Evolutionary conservation across 2,888 invertebrate species (phyloP), one percentile per base, ranked within the genome.

Genomic region (Andrena camellia): DNA sequence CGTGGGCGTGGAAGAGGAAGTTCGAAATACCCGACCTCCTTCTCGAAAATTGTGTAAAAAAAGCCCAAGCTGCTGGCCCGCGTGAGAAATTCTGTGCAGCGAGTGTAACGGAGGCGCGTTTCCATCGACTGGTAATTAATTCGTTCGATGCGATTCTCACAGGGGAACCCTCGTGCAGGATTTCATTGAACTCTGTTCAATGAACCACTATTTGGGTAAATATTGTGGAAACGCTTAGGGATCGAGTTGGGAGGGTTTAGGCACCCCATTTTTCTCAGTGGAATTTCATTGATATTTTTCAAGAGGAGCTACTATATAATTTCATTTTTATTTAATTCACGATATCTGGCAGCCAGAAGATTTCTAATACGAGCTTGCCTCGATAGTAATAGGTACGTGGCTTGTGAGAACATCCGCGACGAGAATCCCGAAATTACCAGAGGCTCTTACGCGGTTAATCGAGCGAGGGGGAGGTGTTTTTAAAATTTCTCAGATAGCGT

Each of bases 1-100:
- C 75, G 86, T 84, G 86, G 84, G 78, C 81, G 87, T 74, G 74
- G 59, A 72, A 48, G 54, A 75, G 77, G 74, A 84, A 86, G 72
- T 77, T 74, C 68, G 42, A 63, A 66, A 70, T 69, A 72, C 81
- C 70, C 69, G 74, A 85, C 69, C 75, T 85, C 60, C 50, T 81
- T 85, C 54, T 71, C 68, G 59, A 69, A 77, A 78, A 75, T 78
- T 72, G 64, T 50, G 70, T 54, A 82, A 75, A 75, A 75, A 69
- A 48, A 59, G 42, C 17, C 42, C 42, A 17, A 42, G 33, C 17
- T n/a, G 35, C 59, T 17, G 59, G 6, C 3, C n/a, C 13, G 42
- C 1, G 57, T 57, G 52, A 52, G 52, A 52, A 52, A 52, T 52
- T 20, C 1, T 1, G 26, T 57, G 57, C 10, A 23, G 1, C 23